phyloP scores from a whole-genome alignment of 2,797 vertebrate genomes.

The Lacerta agilis region DNA sequence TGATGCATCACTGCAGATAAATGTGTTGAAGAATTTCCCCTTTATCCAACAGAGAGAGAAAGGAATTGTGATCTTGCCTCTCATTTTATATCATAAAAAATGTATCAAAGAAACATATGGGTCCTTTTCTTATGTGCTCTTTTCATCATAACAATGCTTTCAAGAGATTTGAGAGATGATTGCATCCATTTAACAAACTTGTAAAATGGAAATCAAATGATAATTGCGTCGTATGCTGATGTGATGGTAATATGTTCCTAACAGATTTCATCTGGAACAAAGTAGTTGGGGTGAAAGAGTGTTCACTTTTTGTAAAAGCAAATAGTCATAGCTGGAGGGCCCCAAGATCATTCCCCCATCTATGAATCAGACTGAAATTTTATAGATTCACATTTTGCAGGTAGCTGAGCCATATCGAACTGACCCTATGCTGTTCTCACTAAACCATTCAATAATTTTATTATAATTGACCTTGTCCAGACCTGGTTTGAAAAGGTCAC shows the following conservation, averaged over 20 bases:
- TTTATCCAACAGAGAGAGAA: background rate
- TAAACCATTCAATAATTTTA: background rate
- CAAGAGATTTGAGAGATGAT: conserved; percentile 3
- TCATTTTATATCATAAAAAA: background rate
- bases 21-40: background rate
- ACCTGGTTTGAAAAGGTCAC: too few species aligned
- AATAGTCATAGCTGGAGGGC: background rate
- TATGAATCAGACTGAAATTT: conserved; percentile 4
- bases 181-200: background rate
- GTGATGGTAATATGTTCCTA: background rate
- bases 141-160: background rate
- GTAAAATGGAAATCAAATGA: background rate
- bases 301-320: conserved; percentile 9
- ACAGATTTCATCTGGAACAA: background rate
- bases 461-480: too few species aligned
- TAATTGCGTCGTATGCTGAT: background rate
- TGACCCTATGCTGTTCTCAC: conserved; percentile 2
- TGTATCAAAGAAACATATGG: background rate
- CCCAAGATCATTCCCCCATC: background rate
- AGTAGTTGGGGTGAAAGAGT: background rate
- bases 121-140: background rate
- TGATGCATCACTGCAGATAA: background rate
- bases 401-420: conserved; percentile 5
- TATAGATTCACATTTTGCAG: conserved; percentile 9
- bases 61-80: background rate